Percentiles rank a stretch among this genome's conserved stretches.
phyloP scores from a whole-genome alignment of 2,113 vertebrate genomes.

The Tachuris rubrigastra region DNA sequence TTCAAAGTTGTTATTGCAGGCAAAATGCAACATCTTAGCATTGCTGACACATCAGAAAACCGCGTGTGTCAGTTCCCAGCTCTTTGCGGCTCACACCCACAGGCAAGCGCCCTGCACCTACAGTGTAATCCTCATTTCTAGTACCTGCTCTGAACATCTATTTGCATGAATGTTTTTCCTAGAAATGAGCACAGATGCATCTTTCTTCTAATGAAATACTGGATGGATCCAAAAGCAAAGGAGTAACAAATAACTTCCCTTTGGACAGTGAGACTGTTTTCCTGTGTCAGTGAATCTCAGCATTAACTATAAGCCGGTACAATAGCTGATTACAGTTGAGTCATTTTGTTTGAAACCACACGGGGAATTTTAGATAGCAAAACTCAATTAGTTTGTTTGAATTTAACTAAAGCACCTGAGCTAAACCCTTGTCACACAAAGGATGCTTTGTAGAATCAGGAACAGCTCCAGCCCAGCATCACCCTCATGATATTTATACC shows the following conservation, averaged over 20 bases:
- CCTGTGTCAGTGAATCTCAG: not conserved
- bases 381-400: not conserved
- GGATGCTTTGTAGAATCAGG: not conserved
- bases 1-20: slow-evolving; percentile 34
- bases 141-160: not conserved
- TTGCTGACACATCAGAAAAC: slow-evolving; percentile 30
- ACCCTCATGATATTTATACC: not conserved
- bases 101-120: not conserved
- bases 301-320: not conserved
- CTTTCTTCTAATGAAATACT: not conserved
- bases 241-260: not conserved
- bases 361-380: not conserved
- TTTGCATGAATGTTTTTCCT: not conserved
- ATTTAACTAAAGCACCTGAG: slow-evolving; percentile 1
- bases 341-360: not conserved
- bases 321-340: not conserved
- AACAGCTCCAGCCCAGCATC: not conserved
- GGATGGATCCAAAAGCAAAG: not conserved
- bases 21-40: slow-evolving; percentile 25
- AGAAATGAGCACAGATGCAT: not conserved
- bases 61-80: not conserved
- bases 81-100: not conserved
- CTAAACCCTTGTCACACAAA: not conserved
- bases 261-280: not conserved
- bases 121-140: not conserved